phyloP scores from a whole-genome alignment of 2,888 invertebrate genomes.

The Lycaena phlaeas region DNA sequence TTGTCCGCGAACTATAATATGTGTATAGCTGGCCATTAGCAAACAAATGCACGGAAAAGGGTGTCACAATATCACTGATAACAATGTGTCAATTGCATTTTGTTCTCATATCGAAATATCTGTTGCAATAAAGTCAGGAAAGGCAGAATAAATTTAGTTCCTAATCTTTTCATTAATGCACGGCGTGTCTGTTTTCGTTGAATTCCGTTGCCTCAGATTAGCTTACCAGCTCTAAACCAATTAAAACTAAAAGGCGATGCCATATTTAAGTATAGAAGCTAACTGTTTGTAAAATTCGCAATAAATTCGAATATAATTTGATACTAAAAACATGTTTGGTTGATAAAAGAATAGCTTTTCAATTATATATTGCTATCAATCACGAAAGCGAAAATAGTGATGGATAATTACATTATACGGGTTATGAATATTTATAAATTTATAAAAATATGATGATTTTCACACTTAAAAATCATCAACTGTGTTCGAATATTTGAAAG shows the following conservation, averaged over 20 bases:
- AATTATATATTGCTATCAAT: no score
- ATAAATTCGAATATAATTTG: no score
- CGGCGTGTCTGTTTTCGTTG: slow-evolving; percentile 13
- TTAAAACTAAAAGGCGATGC: slow-evolving; percentile 1
- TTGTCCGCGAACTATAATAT: no score
- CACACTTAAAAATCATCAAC: no score
- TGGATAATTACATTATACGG: no score
- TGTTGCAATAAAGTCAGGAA: slow-evolving; percentile 17
- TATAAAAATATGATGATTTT: no score
- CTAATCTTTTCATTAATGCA: slow-evolving; percentile 18
- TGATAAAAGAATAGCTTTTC: no score
- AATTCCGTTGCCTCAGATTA: slow-evolving; percentile 11
- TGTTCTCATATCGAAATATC: slow-evolving; percentile 15
- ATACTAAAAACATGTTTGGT: no score
- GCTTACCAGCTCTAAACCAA: slow-evolving; percentile 1
- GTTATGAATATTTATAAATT: no score
- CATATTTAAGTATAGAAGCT: background rate
- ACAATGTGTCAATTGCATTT: slow-evolving; percentile 16
- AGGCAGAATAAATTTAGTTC: slow-evolving; percentile 17
- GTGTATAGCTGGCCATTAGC: no score
- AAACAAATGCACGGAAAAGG: slow-evolving; percentile 2
- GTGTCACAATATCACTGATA: slow-evolving; percentile 15
- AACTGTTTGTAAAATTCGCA: background rate
- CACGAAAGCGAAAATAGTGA: no score
- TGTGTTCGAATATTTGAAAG: no score